Conservation (phyloP, 2,888 invertebrate species). For the Latrodectus hesperus region DNA sequence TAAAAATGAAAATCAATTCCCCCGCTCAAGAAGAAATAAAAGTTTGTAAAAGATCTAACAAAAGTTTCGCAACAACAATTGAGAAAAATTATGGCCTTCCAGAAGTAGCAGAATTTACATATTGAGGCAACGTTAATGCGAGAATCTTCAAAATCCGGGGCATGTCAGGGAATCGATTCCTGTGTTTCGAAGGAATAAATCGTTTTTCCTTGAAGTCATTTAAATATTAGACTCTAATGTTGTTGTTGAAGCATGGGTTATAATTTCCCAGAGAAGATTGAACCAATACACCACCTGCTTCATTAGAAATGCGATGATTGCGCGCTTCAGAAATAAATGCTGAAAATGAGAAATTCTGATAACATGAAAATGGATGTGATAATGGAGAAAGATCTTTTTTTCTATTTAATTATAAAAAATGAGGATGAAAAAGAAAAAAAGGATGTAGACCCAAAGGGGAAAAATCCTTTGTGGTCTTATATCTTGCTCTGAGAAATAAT, state of each 20-base stretch:
- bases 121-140: not conserved
- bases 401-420: conserved; percentile 45
- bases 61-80: not conserved
- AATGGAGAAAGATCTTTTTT: conserved; percentile 42
- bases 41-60: not conserved
- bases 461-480: not conserved
- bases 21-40: not conserved
- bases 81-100: not conserved
- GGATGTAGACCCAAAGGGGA: not conserved
- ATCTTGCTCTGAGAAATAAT: not conserved
- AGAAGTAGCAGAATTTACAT: conserved; percentile 21
- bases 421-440: conserved; percentile 4
- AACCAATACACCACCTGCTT: conserved; percentile 59
- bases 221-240: conserved; percentile 51
- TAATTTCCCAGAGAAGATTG: conserved; percentile 53
- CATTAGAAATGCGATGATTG: conserved; percentile 55
- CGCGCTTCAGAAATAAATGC: conserved; percentile 36
- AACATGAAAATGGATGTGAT: conserved; percentile 59
- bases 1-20: not conserved
- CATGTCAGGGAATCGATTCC: conserved; percentile 21
- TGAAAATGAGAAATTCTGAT: conserved; percentile 57
- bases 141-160: not conserved
- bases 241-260: conserved; percentile 24
- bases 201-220: conserved; percentile 54
- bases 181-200: conserved; percentile 31